Conservation (phyloP, 1,140 invertebrate genomes). For the Steinernema khuongi region DNA sequence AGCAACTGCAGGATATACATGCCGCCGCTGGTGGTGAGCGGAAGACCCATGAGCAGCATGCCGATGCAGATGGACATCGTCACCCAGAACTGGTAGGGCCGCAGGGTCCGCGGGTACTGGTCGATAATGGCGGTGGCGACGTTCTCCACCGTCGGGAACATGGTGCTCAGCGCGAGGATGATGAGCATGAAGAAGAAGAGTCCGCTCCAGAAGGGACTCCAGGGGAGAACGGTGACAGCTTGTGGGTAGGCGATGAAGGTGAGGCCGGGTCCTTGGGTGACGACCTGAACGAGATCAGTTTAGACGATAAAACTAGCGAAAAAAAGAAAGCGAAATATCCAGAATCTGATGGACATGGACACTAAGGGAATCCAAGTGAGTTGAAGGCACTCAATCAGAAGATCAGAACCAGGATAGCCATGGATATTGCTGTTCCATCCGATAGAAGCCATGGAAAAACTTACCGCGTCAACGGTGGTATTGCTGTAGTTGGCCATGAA, state of each 20-base stretch:
- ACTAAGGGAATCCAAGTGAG: slow-evolving; percentile 66
- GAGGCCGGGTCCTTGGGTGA: slow-evolving; percentile 38
- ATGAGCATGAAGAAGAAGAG: slow-evolving; percentile 61
- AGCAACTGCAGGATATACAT: slow-evolving; percentile 20
- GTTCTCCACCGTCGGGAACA: slow-evolving; percentile 35
- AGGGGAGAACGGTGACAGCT: slow-evolving; percentile 59
- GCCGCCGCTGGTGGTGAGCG: slow-evolving; percentile 18
- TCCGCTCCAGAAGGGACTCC: slow-evolving; percentile 61
- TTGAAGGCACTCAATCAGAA: slow-evolving; percentile 65
- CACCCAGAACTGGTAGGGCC: slow-evolving; percentile 19
- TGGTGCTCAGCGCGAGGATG: slow-evolving; percentile 58
- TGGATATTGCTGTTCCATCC: slow-evolving; percentile 67
- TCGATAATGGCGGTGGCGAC: slow-evolving; percentile 16
- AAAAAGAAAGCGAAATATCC: too few species aligned
- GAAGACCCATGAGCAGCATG: background rate
- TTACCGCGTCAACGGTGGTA: slow-evolving; percentile 7
- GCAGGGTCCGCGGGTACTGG: background rate
- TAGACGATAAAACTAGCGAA: too few species aligned
- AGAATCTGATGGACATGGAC: slow-evolving; percentile 64
- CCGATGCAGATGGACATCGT: slow-evolving; percentile 15
- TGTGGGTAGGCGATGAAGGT: slow-evolving; percentile 59
- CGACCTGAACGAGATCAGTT: background rate
- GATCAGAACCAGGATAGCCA: slow-evolving; percentile 67
- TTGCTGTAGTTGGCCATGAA: slow-evolving; percentile 67
- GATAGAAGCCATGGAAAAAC: background rate